Evolutionary conservation across 2,888 invertebrate genomes (phyloP), one percentile per base, ranked within the genome.

Genomic region (Fragum whitleyi): DNA sequence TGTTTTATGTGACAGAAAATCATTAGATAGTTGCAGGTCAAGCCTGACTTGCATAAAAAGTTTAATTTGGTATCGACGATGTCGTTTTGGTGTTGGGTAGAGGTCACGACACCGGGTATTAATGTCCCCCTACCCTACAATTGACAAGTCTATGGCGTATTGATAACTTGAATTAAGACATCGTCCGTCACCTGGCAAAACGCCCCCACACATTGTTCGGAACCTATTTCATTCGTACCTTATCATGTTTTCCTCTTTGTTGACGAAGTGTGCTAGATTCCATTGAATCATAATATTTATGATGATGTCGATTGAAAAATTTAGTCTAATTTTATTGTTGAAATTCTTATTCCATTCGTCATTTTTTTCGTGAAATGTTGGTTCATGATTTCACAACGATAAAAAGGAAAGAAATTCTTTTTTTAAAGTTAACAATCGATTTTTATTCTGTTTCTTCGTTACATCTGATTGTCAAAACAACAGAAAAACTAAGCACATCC

Each of bases 131-230:
- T n/a, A 23, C 23, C 42, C 65, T 65, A n/a, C 42, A 65, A 65
- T 65, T 65, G 65, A 19, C 65, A 26, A 65, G 65, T 42, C 65
- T 23, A 5, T 32, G 19, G 2, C 23, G 61, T 32, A 19, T 29
- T 61, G 61, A 32, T 23, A 65, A 29, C 42, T 11, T 42, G 42
- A 65, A 65, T 65, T 65, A 65, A 65, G 65, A 42, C 42, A 42
- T 42, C 65, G 42, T 65, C 42, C 65, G 65, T 65, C 65, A 65
- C 65, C 65, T 65, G 23, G 42, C 39, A n/a, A 2, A 14, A n/a
- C 65, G 65, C 65, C 65, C 65, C 65, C 65, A 65, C 65, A 65
- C 65, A 39, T 65, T 26, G 65, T 42, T 42, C 62, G 62, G 16
- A 23, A 29, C 36, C 62, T 36, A 19, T 62, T 16, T 28, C 19